Evolutionary conservation across 2,113 vertebrate genomes (phyloP), one percentile per base, ranked within the genome.

Genomic region (Typhlomys cinereus): DNA sequence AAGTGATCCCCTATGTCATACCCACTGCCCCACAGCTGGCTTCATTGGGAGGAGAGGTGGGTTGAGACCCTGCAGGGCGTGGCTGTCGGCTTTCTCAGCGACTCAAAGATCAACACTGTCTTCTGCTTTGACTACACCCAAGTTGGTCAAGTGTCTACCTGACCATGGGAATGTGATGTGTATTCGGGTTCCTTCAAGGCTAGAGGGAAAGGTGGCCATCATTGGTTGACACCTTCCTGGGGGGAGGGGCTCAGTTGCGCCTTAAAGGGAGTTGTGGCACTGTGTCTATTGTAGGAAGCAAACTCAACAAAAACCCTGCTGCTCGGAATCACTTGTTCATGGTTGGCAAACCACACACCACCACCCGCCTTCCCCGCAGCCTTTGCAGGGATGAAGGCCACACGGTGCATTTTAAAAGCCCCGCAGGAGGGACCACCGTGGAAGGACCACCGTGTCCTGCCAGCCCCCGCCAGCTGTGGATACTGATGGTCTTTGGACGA

Each of bases 321-420:
- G 9, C 18, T 34, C 31, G 36, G 31, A 17, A 25, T 21, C 57
- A 9, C 11, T 52, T 18, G 79, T 74, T 8, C 29, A 5, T 2
- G 17, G 1, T 50, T 71, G 41, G 4, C 0, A 2, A 34, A 10
- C 27, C 15, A 25, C 4, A 7, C 17, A 7, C 48, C 44, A 8
- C n/a, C 71, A 46, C 74, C 71, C 36, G 5, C 44, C 57, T 69
- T 64, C 44, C 46, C 69, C 25, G 44, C n/a, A 67, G 67, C 54
- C 44, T 61, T 48, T 29, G 59, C 14, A 2, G 3, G 1, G 6
- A 18, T 23, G 29, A 76, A 67, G 41, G 21, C 20, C 20, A 6
- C 12, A 2, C 2, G 0, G 1, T 23, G 13, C n/a, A 29, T 78
- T 46, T n/a, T 7, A 39, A 39, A 67, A 91, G 34, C 85, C 62